Base-by-base conservation (phyloP, 2,888 invertebrate genomes). In the Odontocerum albicorne region DNA sequence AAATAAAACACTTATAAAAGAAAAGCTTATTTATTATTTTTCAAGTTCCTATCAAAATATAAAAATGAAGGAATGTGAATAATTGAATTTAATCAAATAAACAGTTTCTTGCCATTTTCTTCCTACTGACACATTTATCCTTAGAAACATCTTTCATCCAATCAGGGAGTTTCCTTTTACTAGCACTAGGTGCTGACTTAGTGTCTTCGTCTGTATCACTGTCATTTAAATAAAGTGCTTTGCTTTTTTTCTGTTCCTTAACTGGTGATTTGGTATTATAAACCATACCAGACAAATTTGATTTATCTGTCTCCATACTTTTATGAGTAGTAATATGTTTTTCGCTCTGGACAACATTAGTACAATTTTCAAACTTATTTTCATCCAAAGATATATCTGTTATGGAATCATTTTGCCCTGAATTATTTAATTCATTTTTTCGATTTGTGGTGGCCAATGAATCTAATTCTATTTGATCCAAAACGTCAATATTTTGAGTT, bases 81-180 rank as follows among this genome's bases (percentile, higher is more conserved):
- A 40, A 12, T 6, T 4, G 6, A 40, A 16, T 17, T 13, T 22
- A 43, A 43, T 46, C 13, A 20, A 46, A 46, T 12, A 46, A 46
- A 33, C 21, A 7, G 46, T 12, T 46, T 35, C 35, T 33, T 7
- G 35, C 36, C 13, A 46, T 46, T 35, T 46, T 46, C 19, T 33
- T 35, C 13, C 31, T 46, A 31, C 33, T 36, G 2, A n/a, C 33
- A n/a, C 6, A 4, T 35, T 51, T 51, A 2, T 31, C 36, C 35
- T 51, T n/a, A 19, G 12, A 16, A 2, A 32, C 17, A 21, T 45
- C 36, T 2, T 19, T 17, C 22, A 36, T 45, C 52, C 52, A 52
- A 45, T 45, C 17, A 6, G 52, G 53, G 7, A 53, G 31, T 31
- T 53, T 53, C 15, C 43, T 21, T 51, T 51, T 51, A 3, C 8